Evolutionary conservation across 2,797 vertebrate species (phyloP), one percentile per base, ranked within the genome.

Genomic region (Salmo trutta): DNA sequence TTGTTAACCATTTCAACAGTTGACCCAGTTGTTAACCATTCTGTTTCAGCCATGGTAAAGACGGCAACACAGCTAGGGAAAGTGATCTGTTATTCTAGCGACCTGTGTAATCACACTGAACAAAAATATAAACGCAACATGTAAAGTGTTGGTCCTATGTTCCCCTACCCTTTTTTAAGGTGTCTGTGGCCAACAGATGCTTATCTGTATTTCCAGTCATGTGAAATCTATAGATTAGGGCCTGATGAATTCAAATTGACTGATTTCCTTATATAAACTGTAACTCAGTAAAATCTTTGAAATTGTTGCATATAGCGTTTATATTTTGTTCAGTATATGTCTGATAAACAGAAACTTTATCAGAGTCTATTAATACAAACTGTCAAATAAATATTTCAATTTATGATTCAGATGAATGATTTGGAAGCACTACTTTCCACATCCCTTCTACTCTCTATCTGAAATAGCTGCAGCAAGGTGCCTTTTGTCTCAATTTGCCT

Each of bases 1-100:
- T 24, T 24, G 24, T 24, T 24, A 24, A 24, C 24, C 24, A 24
- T 24, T 2, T 24, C 24, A 24, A 24, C 24, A 24, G 24, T 24
- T 24, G 0, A 24, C 24, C 24, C 24, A 24, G 24, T 24, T 24
- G 24, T 24, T 24, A 24, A 24, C 24, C 24, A 27, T 56, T 51
- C 16, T 67, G 24, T 74, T 79, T 47, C 41, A 66, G 59, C 74
- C 54, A 17, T 36, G 52, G 36, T 19, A 79, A 79, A 81, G 56
- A 77, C 77, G 78, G 78, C 76, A 64, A 77, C 47, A 77, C 52
- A 74, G 51, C 14, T 27, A 64, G 54, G 73, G 77, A 15, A 79
- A n/a, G 12, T 6, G 4, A 17, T 19, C 4, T 77, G 53, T 82
- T 84, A 73, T 82, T 79, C 82, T 73, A 65, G 75, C 29, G 29